Evolutionary conservation across 2,797 vertebrate species (phyloP).

Genomic region (Anableps anableps): DNA sequence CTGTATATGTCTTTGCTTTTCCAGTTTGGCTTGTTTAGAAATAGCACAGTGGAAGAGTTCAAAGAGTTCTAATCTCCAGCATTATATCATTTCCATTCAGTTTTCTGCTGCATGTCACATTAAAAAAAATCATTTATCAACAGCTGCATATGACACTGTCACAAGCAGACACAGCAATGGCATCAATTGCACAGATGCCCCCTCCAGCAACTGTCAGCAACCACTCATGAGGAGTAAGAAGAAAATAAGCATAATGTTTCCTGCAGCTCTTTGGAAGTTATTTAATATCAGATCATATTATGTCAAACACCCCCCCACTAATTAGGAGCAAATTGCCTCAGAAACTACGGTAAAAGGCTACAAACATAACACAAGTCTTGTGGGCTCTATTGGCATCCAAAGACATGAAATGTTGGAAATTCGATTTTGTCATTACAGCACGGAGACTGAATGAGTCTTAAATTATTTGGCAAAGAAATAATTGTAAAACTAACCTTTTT

Average conservation of each 20-base stretch:
- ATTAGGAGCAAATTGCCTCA: conserved; percentile 29
- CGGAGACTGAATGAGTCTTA: background rate
- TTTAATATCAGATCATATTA: conserved; percentile 40
- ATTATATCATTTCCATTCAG: conserved; percentile 34
- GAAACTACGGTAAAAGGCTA: background rate
- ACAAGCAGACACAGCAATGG: conserved; percentile 44
- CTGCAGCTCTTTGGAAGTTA: conserved; percentile 58
- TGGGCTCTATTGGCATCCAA: background rate
- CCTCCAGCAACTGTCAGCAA: conserved; percentile 68
- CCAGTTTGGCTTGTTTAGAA: background rate
- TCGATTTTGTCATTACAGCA: background rate
- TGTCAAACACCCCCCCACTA: conserved; percentile 34
- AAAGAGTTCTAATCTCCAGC: conserved; percentile 20
- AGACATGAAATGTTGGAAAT: background rate
- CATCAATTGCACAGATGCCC: conserved; percentile 57
- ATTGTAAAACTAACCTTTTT: background rate
- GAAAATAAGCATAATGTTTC: conserved; percentile 39
- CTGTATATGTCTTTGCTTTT: background rate
- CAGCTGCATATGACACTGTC: conserved; percentile 54
- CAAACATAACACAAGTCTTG: background rate
- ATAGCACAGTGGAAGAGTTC: background rate
- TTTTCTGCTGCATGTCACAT: conserved; percentile 54
- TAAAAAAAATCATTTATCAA: conserved; percentile 35
- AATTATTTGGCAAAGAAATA: background rate
- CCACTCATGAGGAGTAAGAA: conserved; percentile 34